Evolutionary conservation across 2,113 vertebrate genomes (phyloP).

Genomic region (Perca fluviatilis): DNA sequence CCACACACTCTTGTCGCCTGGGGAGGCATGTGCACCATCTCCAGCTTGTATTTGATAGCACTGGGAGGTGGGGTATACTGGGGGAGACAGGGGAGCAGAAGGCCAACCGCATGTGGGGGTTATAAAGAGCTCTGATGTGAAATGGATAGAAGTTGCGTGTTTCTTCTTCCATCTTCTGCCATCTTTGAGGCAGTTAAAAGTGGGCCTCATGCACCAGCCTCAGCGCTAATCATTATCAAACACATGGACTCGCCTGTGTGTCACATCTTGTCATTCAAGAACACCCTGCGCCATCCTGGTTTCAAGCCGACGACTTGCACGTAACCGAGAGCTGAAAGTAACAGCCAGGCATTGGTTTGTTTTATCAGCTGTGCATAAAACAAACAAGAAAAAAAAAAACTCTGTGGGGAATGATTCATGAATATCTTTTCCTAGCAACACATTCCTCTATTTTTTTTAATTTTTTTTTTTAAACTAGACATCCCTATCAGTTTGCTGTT

Average conservation of each 20-base stretch:
- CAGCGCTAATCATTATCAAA: conserved; percentile 38
- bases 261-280: conserved; percentile 18
- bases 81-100: conserved; percentile 1
- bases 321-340: not conserved
- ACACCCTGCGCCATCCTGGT: not conserved
- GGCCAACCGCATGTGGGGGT: conserved; percentile 31
- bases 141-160: conserved; percentile 28
- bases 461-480: not conserved
- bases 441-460: not conserved
- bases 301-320: not conserved
- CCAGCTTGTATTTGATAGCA: conserved; percentile 47
- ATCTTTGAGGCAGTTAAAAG: not conserved
- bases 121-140: conserved; percentile 43
- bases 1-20: conserved; percentile 59
- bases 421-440: not conserved
- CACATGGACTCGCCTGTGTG: conserved; percentile 31
- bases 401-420: not conserved
- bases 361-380: conserved; percentile 1
- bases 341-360: not conserved
- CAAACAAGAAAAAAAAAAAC: conserved; percentile 3
- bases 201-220: not conserved
- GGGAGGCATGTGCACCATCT: conserved; percentile 56
- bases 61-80: not conserved
- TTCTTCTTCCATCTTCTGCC: not conserved
- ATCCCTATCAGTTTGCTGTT: conserved; percentile 15